Evolutionary conservation across 1,140 invertebrate genomes (phyloP), one percentile per base, ranked within the genome.

Genomic region (Pararge aegeria): DNA sequence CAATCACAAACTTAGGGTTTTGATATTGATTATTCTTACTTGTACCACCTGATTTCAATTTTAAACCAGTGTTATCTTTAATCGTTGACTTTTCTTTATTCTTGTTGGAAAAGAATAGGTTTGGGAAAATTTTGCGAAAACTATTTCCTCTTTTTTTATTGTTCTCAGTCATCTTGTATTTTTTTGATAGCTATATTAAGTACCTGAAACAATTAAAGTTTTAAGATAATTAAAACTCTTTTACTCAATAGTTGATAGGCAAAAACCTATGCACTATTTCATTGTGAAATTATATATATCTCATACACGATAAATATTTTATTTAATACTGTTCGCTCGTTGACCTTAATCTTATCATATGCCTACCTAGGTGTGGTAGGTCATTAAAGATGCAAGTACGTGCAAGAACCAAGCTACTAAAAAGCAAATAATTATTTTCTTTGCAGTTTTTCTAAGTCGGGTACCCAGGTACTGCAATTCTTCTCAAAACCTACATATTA

Each of bases 41-140:
- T 13, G 70, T 61, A 64, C 72, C 66, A 58, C 44, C 50, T 49
- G 40, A 29, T 54, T 67, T 77, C n/a, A 54, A 13, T 65, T 66
- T 75, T 15, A 40, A 56, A 34, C 50, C 60, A 12, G 62, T n/a
- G 34, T 24, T 24, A 53, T 55, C 67, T 70, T 74, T 59, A n/a
- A 44, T 30, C 44, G 29, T 12, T 21, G 42, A 21, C 37, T 83
- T 87, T 5, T 82, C 77, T 61, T 83, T 88, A 21, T 72, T 71
- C 56, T 83, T 84, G 37, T 75, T 68, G 0, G 74, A 75, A 60
- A 84, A 85, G 64, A 87, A 87, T 52, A 85, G 54, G 61, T 58
- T 81, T 55, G 83, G 83, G 61, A 87, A 85, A 59, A 87, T 68
- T 72, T 80, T 87, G 5, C 81, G 70, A 51, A 88, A 87, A 66